Evolutionary conservation across 2,797 vertebrate species (phyloP), one percentile per base, ranked within the genome.

Genomic region (Danio kyathit): DNA sequence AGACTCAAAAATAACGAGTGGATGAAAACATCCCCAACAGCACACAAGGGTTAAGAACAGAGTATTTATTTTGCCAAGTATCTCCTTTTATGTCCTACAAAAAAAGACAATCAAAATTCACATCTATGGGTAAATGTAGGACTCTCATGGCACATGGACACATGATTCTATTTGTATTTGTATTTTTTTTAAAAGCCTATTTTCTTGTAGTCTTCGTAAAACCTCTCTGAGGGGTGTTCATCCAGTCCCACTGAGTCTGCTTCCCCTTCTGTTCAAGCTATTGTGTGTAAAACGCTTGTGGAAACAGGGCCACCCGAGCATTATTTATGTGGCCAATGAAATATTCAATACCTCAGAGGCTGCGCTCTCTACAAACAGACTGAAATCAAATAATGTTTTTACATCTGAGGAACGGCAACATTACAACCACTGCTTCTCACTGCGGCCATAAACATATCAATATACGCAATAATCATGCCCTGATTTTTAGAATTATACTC

Each of bases 251-350:
- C 51, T 13, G 41, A 76, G 70, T 77, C 65, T 60, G 74, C 60
- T 79, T 81, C 76, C 69, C 78, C 78, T 72, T 74, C 78, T 85
- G 79, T 74, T 75, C 67, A 21, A 21, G 44, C 76, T 72, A 76
- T 85, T 76, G 76, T 80, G 69, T 69, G 70, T 75, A 63, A 79
- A 66, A 67, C n/a, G 76, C 67, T 76, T 80, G 73, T 64, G 56
- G 66, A 80, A 69, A 80, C 60, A 61, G 61, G 74, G 67, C 54
- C 46, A 57, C 61, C 44, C 41, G 66, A 77, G 67, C 78, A 77
- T 83, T 85, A 85, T 85, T 83, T 83, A 85, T 85, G 74, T 46
- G 74, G 49, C 64, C 76, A 81, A 52, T 85, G 64, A 83, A 75
- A 85, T 85, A 76, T 85, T 82, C 69, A 85, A 80, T 80, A 80